Conservation (phyloP, 2,797 vertebrate species). For the Anguilla marmorata region DNA sequence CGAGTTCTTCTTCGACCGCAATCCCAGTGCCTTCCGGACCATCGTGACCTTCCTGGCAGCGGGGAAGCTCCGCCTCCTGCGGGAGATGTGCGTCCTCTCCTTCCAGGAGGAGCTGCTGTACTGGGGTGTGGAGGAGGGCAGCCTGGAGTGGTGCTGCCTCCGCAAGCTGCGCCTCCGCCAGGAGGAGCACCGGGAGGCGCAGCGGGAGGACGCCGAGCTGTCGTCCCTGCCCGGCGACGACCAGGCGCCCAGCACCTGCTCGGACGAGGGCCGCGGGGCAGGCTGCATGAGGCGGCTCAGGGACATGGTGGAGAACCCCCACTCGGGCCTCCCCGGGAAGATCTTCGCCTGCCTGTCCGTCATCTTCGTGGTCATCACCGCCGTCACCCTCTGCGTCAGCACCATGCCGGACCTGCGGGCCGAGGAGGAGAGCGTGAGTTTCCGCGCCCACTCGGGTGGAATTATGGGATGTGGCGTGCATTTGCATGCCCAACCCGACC, state of each 20-base stretch:
- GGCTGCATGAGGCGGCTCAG: conserved; percentile 81
- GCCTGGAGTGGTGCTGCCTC: conserved; percentile 91
- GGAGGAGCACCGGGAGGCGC: conserved; percentile 84
- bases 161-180: conserved; percentile 87
- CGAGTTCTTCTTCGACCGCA: conserved; percentile 96
- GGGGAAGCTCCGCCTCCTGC: conserved; percentile 87
- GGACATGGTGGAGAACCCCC: conserved; percentile 94
- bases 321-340: conserved; percentile 90
- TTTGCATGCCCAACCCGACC: not conserved
- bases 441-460: no score
- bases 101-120: conserved; percentile 96
- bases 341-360: conserved; percentile 92
- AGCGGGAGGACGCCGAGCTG: conserved; percentile 69
- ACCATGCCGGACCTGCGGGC: conserved; percentile 95
- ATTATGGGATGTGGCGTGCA: no score
- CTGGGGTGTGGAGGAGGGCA: conserved; percentile 93
- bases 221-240: conserved; percentile 67
- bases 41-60: conserved; percentile 92
- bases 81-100: conserved; percentile 91
- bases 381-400: conserved; percentile 92
- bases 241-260: conserved; percentile 53
- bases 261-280: conserved; percentile 59
- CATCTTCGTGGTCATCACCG: conserved; percentile 90
- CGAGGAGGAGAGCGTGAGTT: conserved; percentile 92
- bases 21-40: conserved; percentile 89